Conservation (phyloP, 2,888 invertebrate species). For the Syritta pipiens region DNA sequence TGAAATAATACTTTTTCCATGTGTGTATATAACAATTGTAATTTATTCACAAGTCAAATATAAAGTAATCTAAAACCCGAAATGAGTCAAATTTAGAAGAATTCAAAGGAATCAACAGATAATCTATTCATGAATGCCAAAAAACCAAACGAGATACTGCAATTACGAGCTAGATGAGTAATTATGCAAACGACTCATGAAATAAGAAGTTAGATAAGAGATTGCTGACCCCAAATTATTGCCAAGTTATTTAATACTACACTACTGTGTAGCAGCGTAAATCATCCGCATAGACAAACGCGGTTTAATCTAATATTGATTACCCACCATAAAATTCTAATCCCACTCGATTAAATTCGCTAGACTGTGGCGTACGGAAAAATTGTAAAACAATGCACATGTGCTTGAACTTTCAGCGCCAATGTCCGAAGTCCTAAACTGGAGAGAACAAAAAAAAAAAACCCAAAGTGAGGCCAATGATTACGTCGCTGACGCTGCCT, state of each 20-base stretch:
- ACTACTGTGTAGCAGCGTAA: no score
- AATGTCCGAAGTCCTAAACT: neutral
- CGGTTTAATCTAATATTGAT: no score
- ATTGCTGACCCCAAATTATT: neutral
- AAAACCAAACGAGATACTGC: no score
- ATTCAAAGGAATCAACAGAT: no score
- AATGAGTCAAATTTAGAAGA: no score
- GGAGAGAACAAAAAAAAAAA: neutral
- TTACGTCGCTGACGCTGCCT: no score
- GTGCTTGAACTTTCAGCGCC: neutral
- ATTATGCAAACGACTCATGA: neutral
- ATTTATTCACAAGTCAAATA: no score
- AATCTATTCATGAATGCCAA: neutral
- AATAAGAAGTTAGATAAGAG: conserved; percentile 6
- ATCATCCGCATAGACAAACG: no score
- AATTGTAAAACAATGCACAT: neutral
- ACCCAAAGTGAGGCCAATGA: neutral
- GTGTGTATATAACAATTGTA: no score
- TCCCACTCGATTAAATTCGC: neutral
- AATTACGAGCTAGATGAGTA: neutral
- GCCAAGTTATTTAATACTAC: neutral
- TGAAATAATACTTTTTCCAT: no score
- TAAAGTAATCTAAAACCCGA: no score
- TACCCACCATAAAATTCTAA: neutral
- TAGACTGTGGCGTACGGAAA: neutral